A percentile compares a stretch with the other conserved stretches of the same genome.
Conservation (phyloP, 2,113 vertebrate species). For the Chelonoidis abingdonii region DNA sequence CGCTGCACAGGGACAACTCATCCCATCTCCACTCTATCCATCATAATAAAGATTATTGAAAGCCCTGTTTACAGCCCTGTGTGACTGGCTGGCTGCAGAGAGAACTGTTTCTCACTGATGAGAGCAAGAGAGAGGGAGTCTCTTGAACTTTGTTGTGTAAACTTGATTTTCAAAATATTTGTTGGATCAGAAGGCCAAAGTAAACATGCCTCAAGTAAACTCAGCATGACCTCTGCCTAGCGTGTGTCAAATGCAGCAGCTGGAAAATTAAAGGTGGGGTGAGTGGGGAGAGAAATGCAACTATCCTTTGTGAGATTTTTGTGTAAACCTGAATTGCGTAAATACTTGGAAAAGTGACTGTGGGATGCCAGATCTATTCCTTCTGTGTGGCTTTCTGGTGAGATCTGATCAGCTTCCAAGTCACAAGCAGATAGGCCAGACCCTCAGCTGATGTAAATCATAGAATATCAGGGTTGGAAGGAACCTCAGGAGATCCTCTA, state of each 20-base stretch:
- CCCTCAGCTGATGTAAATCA: neutral
- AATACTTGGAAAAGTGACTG: neutral
- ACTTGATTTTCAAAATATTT: constrained; percentile 63
- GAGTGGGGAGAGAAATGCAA: constrained; percentile 1
- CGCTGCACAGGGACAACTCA: constrained; percentile 29
- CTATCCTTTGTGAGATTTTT: constrained; percentile 4
- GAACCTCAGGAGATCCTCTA: too few species aligned
- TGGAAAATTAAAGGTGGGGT: neutral
- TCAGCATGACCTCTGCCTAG: constrained; percentile 58
- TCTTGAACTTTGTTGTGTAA: constrained; percentile 46
- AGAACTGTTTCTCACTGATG: neutral
- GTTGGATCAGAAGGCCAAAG: constrained; percentile 68
- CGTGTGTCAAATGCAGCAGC: neutral
- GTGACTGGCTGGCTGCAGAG: constrained; percentile 33
- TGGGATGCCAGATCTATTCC: neutral
- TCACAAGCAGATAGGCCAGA: constrained; percentile 17
- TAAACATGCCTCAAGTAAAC: constrained; percentile 64
- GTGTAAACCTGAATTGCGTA: neutral
- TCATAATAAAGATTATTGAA: constrained; percentile 73
- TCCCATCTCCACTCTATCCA: constrained; percentile 28
- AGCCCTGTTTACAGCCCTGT: constrained; percentile 13
- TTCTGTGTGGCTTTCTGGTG: neutral
- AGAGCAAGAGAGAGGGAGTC: neutral
- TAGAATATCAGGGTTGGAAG: too few species aligned
- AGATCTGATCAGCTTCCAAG: neutral